Evolutionary conservation across 2,888 invertebrate genomes (phyloP).

Genomic region (Aporophyla nigra): DNA sequence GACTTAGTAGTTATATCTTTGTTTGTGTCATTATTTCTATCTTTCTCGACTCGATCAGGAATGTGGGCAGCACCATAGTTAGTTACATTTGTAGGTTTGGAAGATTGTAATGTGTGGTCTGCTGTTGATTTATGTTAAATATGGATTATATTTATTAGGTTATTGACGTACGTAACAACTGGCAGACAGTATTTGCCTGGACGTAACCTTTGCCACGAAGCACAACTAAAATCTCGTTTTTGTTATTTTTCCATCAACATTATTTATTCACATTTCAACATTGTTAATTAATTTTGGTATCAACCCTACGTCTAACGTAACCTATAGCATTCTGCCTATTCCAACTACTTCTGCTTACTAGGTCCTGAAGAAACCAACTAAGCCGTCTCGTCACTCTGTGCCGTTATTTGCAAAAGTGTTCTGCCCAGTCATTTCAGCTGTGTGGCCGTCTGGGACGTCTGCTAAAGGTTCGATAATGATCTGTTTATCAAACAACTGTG

Average conservation of each 20-base stretch:
- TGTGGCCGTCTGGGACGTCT: too few relatives aligned
- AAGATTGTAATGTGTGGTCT: not conserved
- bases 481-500: not conserved
- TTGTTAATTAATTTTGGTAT: not conserved
- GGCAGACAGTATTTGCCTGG: not conserved
- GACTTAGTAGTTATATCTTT: conserved; percentile 16
- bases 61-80: not conserved
- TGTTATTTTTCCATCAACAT: not conserved
- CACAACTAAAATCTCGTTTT: not conserved
- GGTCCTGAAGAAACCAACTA: not conserved
- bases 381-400: not conserved
- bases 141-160: not conserved
- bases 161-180: not conserved
- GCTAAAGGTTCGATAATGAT: not conserved
- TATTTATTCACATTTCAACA: too few relatives aligned
- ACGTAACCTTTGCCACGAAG: not conserved
- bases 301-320: not conserved
- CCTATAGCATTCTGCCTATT: not conserved
- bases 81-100: not conserved
- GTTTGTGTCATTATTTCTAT: conserved; percentile 6
- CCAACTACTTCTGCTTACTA: not conserved
- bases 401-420: not conserved
- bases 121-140: not conserved
- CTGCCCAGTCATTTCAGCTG: not conserved
- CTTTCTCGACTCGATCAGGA: not conserved